Evolutionary conservation across 2,797 vertebrate species (phyloP), one percentile per base, ranked within the genome.

Genomic region (Sus cebifrons): DNA sequence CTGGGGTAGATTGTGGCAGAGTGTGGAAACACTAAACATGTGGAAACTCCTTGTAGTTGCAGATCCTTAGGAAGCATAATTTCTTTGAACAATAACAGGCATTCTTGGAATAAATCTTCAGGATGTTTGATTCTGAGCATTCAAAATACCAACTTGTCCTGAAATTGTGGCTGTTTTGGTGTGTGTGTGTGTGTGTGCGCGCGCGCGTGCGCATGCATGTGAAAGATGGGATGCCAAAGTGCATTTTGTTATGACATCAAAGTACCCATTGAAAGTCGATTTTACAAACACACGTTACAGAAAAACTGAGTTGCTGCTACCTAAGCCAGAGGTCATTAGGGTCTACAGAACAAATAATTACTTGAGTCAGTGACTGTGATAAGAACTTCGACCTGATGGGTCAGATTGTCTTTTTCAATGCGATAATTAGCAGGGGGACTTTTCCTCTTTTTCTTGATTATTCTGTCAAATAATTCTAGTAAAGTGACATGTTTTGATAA

Each of bases 211-310:
- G 27, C 25, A 20, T 15, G 17, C 40, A 21, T 15, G 3, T 73
- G n/a, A 87, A 29, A 94, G 8, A 64, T n/a, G 44, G 54, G 92
- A 67, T 92, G 15, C 54, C 79, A 54, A 25, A 70, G 36, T 65
- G 65, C 14, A 64, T 94, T 96, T 97, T 93, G 56, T 75, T 92
- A 58, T 77, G 29, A 12, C 91, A 73, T 82, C 79, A 87, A 86
- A 73, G 27, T 56, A 40, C 6, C 23, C 17, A 78, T 21, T 71
- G 83, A 74, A 74, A 52, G 27, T 60, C 25, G 36, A 91, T 25
- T 95, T 56, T 89, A 56, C 23, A 89, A 93, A 73, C 44, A n/a
- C 1, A 4, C 67, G 17, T 15, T 87, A 14, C 64, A 90, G 60
- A 83, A 94, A 89, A 83, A 5, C 0, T 67, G 8, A 20, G 75